Conservation (phyloP, 2,113 vertebrate species). For the Lepus europaeus region DNA sequence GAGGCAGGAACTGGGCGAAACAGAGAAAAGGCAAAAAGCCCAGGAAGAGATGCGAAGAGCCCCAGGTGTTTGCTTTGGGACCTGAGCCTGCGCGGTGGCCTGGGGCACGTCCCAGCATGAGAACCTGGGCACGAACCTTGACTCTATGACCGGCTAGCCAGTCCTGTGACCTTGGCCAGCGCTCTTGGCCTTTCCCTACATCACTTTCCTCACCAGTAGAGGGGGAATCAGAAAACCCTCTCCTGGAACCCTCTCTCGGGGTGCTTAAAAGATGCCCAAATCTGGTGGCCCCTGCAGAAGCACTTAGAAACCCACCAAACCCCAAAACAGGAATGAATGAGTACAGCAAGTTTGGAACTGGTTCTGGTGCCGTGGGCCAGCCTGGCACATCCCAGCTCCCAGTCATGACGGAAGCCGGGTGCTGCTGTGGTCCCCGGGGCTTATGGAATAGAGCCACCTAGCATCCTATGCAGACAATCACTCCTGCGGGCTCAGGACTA, state of each 20-base stretch:
- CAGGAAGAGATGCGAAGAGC: not conserved
- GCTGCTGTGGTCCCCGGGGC: not conserved
- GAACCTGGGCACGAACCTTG: not conserved
- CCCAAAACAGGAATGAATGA: not conserved
- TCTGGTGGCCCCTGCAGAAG: not conserved
- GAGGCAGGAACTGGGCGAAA: not conserved
- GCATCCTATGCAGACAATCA: not conserved
- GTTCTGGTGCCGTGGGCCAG: not conserved
- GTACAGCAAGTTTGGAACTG: not conserved
- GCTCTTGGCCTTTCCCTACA: not conserved
- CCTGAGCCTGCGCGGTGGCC: not conserved
- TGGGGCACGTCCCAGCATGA: not conserved
- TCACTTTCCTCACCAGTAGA: not conserved
- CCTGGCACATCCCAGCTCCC: fast-evolving
- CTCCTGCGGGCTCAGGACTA: not conserved
- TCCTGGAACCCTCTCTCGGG: not conserved
- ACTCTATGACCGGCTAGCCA: not conserved
- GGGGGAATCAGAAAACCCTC: not conserved
- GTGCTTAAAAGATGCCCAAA: not conserved
- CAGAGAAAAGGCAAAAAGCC: not conserved
- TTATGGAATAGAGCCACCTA: fast-evolving
- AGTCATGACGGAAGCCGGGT: fast-evolving
- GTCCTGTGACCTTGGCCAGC: not conserved
- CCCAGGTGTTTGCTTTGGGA: not conserved
- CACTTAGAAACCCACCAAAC: not conserved